phyloP scores from a whole-genome alignment of 2,797 vertebrate genomes.

The Crax fasciolata region DNA sequence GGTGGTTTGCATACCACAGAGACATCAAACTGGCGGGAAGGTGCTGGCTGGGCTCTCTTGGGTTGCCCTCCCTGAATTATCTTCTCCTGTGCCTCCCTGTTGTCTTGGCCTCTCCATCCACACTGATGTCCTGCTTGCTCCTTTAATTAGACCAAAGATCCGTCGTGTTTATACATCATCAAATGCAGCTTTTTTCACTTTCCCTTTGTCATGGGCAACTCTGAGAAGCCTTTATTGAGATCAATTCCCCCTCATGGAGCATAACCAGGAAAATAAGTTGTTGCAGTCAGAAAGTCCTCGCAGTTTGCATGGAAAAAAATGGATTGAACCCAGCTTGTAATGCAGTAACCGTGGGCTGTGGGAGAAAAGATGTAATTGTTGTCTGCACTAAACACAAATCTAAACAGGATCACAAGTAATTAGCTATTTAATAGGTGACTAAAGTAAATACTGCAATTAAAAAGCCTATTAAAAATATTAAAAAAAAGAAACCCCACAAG shows the following conservation, averaged over 20 bases:
- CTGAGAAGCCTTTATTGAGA: neutral
- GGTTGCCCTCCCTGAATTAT: neutral
- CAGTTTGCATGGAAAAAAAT: neutral
- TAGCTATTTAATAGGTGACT: conserved; percentile 71
- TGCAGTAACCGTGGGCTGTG: conserved; percentile 2
- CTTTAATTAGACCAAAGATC: neutral
- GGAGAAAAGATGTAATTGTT: conserved; percentile 63
- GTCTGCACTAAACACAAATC: conserved; percentile 63
- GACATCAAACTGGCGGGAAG: neutral
- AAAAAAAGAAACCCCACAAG: conserved; percentile 41
- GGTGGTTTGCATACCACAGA: neutral
- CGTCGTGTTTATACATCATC: neutral
- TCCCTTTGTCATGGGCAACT: neutral
- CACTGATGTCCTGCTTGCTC: neutral
- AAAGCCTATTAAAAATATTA: conserved; percentile 55
- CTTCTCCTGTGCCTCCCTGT: neutral
- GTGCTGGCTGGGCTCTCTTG: neutral
- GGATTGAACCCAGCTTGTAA: neutral
- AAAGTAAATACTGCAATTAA: conserved; percentile 68
- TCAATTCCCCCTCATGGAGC: neutral
- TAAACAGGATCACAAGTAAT: conserved; percentile 63
- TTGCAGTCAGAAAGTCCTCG: neutral
- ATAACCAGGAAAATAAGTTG: neutral
- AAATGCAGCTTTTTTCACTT: neutral
- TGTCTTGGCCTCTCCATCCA: neutral